phyloP scores from a whole-genome alignment of 2,797 vertebrate species.

The Sebastes cheni region DNA sequence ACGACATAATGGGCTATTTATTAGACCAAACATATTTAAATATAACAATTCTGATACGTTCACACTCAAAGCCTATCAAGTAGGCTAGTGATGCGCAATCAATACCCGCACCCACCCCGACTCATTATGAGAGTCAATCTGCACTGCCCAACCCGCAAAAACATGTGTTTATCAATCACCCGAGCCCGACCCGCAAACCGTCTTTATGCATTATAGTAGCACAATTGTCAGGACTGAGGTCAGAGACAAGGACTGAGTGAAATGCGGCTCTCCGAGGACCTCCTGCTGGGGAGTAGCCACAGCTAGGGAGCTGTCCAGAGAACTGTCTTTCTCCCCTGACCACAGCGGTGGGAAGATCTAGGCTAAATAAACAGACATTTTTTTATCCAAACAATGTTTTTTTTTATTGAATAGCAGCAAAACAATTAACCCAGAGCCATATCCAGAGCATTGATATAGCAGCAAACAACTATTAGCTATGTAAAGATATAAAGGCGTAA shows the following conservation, averaged over 20 bases:
- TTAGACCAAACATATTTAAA: background rate
- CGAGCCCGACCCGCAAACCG: background rate
- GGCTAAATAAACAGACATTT: background rate
- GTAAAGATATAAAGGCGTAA: no score
- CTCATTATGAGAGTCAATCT: no score
- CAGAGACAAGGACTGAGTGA: background rate
- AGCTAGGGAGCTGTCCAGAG: background rate
- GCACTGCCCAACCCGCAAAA: background rate
- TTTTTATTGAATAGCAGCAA: background rate
- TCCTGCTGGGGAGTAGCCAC: background rate
- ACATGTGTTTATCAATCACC: background rate
- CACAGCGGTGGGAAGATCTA: background rate
- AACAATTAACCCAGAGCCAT: background rate
- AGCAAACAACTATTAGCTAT: no score
- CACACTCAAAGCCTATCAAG: background rate
- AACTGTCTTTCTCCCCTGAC: no score
- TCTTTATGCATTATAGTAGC: background rate
- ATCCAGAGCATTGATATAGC: no score
- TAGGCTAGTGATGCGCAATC: background rate
- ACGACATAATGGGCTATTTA: no score
- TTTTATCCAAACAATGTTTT: background rate
- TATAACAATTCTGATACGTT: rapidly evolving
- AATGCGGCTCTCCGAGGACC: background rate
- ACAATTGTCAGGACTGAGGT: background rate
- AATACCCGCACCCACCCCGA: no score